Evolutionary conservation across 2,113 vertebrate genomes (phyloP).

Genomic region (Python bivittatus): DNA sequence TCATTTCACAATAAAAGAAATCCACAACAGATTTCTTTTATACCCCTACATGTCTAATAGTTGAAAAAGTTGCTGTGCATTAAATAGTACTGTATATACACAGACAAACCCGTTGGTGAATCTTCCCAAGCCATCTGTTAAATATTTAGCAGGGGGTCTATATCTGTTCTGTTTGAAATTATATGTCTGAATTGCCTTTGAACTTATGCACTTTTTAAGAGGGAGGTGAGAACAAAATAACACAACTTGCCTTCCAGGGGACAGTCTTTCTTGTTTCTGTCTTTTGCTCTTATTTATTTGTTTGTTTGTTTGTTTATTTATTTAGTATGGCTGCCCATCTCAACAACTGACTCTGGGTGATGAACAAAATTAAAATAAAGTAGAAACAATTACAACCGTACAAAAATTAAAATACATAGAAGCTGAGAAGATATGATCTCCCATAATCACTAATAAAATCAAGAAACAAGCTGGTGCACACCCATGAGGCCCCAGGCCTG

Average conservation of each 20-base stretch:
- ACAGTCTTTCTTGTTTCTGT: constrained; percentile 51
- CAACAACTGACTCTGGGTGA: no score
- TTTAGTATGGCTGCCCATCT: no score
- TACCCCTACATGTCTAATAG: neutral
- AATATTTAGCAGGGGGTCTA: neutral
- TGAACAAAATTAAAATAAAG: no score
- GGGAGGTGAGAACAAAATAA: constrained; percentile 10
- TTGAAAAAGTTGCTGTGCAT: neutral
- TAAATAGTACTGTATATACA: neutral
- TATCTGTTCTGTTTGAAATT: neutral
- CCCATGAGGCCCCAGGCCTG: neutral
- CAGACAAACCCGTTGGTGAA: neutral
- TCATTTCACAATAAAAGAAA: neutral
- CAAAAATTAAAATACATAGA: no score
- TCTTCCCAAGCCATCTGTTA: neutral
- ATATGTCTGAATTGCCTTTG: constrained; percentile 8
- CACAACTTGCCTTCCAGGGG: constrained; percentile 45
- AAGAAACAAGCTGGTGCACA: neutral
- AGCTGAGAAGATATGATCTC: no score
- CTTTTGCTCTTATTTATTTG: constrained; percentile 51
- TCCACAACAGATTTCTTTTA: neutral
- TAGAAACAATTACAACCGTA: no score
- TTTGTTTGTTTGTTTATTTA: no score
- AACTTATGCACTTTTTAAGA: constrained; percentile 4
- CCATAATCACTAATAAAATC: neutral